Evolutionary conservation across 2,888 invertebrate genomes (phyloP), one percentile per base, ranked within the genome.

Genomic region (Pomacea canaliculata): DNA sequence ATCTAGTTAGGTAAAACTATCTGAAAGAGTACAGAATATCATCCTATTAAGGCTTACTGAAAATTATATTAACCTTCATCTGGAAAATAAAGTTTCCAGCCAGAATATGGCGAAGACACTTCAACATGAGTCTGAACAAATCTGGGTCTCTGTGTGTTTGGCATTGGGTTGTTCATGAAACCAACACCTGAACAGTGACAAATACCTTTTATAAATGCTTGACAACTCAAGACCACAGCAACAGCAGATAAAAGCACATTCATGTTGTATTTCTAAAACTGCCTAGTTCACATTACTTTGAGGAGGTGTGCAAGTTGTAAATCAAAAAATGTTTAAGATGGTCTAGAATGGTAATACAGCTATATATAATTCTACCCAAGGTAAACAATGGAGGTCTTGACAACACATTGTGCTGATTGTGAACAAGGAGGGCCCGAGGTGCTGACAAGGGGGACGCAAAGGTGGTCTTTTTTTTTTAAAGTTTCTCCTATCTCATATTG

Each of bases 11-110:
- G 37, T 56, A 7, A 16, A 56, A 56, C 51, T 13, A 13, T 1
- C 51, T 56, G 12, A 7, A 56, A 56, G 51, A 16, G 16, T 13
- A 56, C 51, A 13, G 51, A 56, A 56, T 13, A 56, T 56, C 4
- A 56, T 16, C 8, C 16, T 56, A 7, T 56, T 16, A 56, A 23
- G 51, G 16, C 51, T 56, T 7, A 56, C 51, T 13, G 51, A 56
- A 56, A 13, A 7, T 56, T 56, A 4, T 56, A 13, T 56, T 56
- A 37, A 87, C 94, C 93, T 92, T 94, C 94, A 75, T 93, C 92
- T 62, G 94, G 93, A 89, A 96, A 95, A 91, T 96, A 97, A 13
- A 95, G 91, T 81, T 94, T 94, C 95, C 96, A 96, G 37, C 94
- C 94, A 82, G 93, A 92, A 89, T 94, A 95, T 9, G 92, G 92